These are phyloP conservation scores for Pogonomyrmex barbatus DNA, from an alignment of 1,140 invertebrate genomes.

Conservation along the genomic window DNA sequence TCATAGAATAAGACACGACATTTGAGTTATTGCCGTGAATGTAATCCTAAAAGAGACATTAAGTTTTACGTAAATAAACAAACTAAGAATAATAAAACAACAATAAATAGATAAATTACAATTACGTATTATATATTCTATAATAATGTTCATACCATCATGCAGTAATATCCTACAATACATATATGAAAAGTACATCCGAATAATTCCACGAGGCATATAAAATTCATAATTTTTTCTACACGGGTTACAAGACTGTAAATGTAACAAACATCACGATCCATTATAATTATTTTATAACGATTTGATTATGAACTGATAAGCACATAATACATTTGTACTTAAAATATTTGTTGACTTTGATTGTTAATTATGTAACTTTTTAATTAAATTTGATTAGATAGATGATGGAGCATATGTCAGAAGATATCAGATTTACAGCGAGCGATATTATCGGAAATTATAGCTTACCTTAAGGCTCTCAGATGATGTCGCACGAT, in stretches of 20 bases:
- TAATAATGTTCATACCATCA: conserved; percentile 70
- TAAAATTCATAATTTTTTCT: conserved; percentile 62
- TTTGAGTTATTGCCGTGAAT: conserved; percentile 45
- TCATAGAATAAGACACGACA: conserved; percentile 64
- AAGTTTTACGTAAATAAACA: background rate
- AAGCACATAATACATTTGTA: background rate
- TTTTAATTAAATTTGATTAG: background rate
- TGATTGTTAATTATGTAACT: background rate
- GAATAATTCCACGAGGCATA: conserved; percentile 73
- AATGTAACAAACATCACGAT: background rate
- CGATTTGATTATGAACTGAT: background rate
- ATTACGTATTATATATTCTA: background rate
- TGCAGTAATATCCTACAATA: conserved; percentile 77
- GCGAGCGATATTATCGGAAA: background rate
- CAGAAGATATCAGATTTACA: background rate
- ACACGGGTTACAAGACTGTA: conserved; percentile 69
- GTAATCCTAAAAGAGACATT: conserved; percentile 64
- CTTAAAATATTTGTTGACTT: background rate
- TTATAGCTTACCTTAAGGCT: conserved; percentile 54
- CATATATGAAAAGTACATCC: conserved; percentile 74
- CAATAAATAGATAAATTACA: background rate
- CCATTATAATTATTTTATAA: background rate
- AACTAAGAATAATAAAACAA: background rate
- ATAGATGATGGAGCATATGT: background rate
- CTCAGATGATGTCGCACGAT: conserved; percentile 65